A percentile compares a stretch with the other conserved stretches of the same genome.
These are phyloP conservation scores for Larimichthys polyactis DNA, from an alignment of 2,113 vertebrate species.

Conservation along the genomic window DNA sequence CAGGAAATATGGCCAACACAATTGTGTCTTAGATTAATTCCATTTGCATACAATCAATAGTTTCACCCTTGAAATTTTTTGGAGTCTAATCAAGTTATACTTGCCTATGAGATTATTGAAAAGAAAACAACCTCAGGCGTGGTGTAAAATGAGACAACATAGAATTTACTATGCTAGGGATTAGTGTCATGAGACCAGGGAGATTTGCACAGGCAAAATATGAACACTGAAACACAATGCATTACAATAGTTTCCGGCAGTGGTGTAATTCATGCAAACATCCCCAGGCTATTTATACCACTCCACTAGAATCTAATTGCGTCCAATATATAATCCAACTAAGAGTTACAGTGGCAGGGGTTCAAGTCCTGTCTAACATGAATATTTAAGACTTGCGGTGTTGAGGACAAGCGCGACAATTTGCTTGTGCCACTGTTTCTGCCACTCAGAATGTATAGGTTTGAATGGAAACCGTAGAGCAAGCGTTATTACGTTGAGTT, in stretches of 20 bases:
- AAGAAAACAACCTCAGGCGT: slow-evolving; percentile 77
- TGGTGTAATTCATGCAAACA: slow-evolving; percentile 81
- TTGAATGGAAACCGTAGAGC: not conserved
- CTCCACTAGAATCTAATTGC: slow-evolving; percentile 81
- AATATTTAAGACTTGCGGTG: slow-evolving; percentile 74
- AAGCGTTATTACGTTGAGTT: not conserved
- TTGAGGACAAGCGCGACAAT: slow-evolving; percentile 69
- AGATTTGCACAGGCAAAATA: slow-evolving; percentile 76
- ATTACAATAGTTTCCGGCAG: slow-evolving; percentile 78
- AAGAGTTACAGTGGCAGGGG: slow-evolving; percentile 76
- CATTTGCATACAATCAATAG: slow-evolving; percentile 85
- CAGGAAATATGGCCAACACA: slow-evolving; percentile 69
- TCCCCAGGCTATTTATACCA: slow-evolving; percentile 81
- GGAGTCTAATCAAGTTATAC: slow-evolving; percentile 80
- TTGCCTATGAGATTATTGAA: slow-evolving; percentile 80
- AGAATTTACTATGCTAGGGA: slow-evolving; percentile 74
- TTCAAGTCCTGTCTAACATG: slow-evolving; percentile 76
- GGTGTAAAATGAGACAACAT: slow-evolving; percentile 77
- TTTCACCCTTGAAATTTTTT: slow-evolving; percentile 73
- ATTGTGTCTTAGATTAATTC: slow-evolving; percentile 81
- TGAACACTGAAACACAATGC: slow-evolving; percentile 74
- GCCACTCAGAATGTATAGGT: slow-evolving; percentile 12
- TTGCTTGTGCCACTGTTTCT: slow-evolving; percentile 40
- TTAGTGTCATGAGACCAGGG: slow-evolving; percentile 78
- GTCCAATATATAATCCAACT: slow-evolving; percentile 82